These are phyloP conservation scores for Epizoanthus scotinus DNA, from an alignment of 92 coral and sea anemone genomes.

Conservation along the genomic window DNA sequence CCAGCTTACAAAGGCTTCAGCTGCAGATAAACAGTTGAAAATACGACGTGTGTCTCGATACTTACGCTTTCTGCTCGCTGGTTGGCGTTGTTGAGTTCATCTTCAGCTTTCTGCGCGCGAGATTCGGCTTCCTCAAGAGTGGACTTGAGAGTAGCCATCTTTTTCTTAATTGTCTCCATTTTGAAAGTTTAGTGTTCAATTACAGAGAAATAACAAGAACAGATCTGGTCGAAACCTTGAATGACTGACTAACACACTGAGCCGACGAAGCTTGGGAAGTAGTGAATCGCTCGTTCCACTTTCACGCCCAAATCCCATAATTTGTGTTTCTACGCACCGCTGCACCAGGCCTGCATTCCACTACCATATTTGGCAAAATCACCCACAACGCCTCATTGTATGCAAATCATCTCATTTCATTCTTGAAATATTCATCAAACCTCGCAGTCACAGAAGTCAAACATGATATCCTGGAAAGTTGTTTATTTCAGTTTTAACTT, in stretches of 20 bases:
- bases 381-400: constrained; percentile 32
- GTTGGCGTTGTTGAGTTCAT: constrained; percentile 73
- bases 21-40: neutral
- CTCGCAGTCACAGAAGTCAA: constrained; percentile 13
- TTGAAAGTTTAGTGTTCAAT: constrained; percentile 63
- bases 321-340: constrained; percentile 33
- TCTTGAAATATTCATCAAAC: constrained; percentile 26
- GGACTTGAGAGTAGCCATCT: constrained; percentile 87
- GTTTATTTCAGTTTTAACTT: constrained; percentile 1
- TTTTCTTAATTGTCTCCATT: constrained; percentile 98
- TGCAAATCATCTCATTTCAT: constrained; percentile 38
- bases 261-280: constrained; percentile 37
- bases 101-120: constrained; percentile 83
- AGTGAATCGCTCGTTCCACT: constrained; percentile 35
- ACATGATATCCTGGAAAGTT: constrained; percentile 15
- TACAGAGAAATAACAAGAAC: constrained; percentile 55
- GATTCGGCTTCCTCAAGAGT: constrained; percentile 80
- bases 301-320: constrained; percentile 70
- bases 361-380: constrained; percentile 79
- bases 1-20: constrained; percentile 3
- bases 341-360: constrained; percentile 76
- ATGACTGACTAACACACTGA: constrained; percentile 27
- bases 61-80: constrained; percentile 75
- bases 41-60: neutral
- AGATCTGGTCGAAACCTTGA: constrained; percentile 28